Evolutionary conservation across 2,113 vertebrate genomes (phyloP), one percentile per base, ranked within the genome.

Genomic region (Carollia perspicillata): DNA sequence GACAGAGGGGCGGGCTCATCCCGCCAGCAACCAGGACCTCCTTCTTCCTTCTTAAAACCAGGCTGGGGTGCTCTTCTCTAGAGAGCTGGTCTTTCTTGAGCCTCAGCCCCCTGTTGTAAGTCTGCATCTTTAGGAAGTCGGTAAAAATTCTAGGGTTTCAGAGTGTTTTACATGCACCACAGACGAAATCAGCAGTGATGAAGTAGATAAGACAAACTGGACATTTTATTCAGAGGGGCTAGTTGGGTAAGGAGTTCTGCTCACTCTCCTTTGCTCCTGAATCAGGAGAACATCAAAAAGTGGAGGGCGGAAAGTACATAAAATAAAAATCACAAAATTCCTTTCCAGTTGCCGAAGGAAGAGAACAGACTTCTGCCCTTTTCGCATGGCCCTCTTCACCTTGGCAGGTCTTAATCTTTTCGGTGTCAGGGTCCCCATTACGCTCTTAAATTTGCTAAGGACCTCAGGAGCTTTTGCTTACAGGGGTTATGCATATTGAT

Each of bases 31-130:
- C 63, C 6, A 11, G 12, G 83, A 68, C 75, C 49, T 71, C 93
- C 93, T 91, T 95, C 68, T 68, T 96, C 72, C 89, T 89, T 96
- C 35, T 84, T 81, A 97, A 96, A 85, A 87, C 86, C 89, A 94
- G 33, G 79, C 60, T 47, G 86, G 81, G 47, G 63, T 42, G 4
- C 30, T 71, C 80, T 92, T 94, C 75, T 80, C 28, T n/a, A 47
- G 69, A 84, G 10, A 49, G 93, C 58, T n/a, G 22, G 86, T 90
- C 68, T 94, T 68, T 23, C 69, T 75, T 74, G 60, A 97, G 87
- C 80, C 72, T 49, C 60, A 87, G 60, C 60, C 74, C 40, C 60
- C 14, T 42, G 47, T 83, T 95, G 74, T 93, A 77, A 86, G 77
- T 80, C 68, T 2, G 0, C 22, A 60, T 78, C 8, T 71, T 47